Percentiles rank a stretch among this genome's conserved stretches.
Conservation (phyloP, 1,140 invertebrate species). For the Aleiodes sp. region DNA sequence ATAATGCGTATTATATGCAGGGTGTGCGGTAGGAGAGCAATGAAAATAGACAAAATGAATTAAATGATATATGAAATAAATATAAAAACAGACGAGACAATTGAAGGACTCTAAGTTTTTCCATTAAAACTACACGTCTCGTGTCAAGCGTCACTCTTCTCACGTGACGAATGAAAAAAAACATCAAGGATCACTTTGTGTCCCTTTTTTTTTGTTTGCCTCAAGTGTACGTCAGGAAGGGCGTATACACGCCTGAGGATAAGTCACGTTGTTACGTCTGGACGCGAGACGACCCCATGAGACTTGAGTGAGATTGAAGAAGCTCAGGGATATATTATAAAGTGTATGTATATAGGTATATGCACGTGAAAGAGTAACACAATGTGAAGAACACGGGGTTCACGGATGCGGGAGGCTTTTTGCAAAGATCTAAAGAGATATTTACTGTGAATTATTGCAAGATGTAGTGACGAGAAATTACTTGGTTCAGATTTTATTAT, state of each 20-base stretch:
- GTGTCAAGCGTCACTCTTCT: slow-evolving; percentile 19
- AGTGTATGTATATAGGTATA: not conserved
- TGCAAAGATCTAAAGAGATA: no score
- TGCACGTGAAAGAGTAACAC: no score
- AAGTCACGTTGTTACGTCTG: slow-evolving; percentile 7
- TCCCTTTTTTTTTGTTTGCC: not conserved
- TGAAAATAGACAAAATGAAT: not conserved
- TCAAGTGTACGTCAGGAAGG: slow-evolving; percentile 5
- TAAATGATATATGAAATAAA: not conserved
- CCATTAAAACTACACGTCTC: slow-evolving; percentile 6
- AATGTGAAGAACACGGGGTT: no score
- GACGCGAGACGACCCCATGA: slow-evolving; percentile 12
- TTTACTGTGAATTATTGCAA: no score
- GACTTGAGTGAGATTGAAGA: not conserved
- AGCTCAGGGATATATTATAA: slow-evolving; percentile 10
- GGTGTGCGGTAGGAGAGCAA: not conserved
- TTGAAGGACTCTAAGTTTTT: not conserved
- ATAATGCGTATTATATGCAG: slow-evolving; percentile 11
- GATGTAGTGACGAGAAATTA: no score
- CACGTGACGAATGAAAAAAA: not conserved
- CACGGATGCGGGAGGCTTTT: no score
- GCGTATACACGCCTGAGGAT: slow-evolving; percentile 11
- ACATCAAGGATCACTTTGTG: slow-evolving; percentile 21
- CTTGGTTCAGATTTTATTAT: no score
- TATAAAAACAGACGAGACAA: not conserved